These are phyloP conservation scores for Tetramorium bicarinatum DNA, from an alignment of 2,888 invertebrate species.

Conservation along the genomic window DNA sequence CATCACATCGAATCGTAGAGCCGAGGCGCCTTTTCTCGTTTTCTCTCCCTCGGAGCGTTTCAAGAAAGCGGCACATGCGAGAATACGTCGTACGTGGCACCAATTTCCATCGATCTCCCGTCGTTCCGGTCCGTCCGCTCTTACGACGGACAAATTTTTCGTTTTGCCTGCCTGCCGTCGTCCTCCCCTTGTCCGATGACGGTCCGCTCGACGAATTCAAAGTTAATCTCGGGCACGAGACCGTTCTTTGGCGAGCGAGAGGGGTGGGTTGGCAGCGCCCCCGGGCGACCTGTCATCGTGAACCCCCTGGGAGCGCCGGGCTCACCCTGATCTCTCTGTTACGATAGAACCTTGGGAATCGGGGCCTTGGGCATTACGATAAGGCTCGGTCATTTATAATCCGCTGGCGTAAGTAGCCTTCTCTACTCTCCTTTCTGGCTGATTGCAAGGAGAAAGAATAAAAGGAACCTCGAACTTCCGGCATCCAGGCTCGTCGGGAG, in stretches of 20 bases:
- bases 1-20: constrained; percentile 56
- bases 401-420: constrained; percentile 77
- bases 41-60: constrained; percentile 31
- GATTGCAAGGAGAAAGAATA: constrained; percentile 68
- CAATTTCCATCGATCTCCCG: constrained; percentile 78
- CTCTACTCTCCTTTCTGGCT: constrained; percentile 66
- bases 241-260: constrained; percentile 67
- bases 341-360: constrained; percentile 82
- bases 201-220: constrained; percentile 74
- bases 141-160: constrained; percentile 78
- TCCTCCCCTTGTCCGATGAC: constrained; percentile 52
- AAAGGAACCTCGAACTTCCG: constrained; percentile 71
- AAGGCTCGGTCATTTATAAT: constrained; percentile 85
- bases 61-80: constrained; percentile 36
- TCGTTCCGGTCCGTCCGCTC: constrained; percentile 74
- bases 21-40: constrained; percentile 45
- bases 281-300: constrained; percentile 82
- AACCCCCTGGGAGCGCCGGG: constrained; percentile 79
- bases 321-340: constrained; percentile 82
- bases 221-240: constrained; percentile 81
- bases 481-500: constrained; percentile 59
- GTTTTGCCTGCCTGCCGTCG: constrained; percentile 62
- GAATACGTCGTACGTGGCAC: constrained; percentile 58
- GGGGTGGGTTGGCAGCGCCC: constrained; percentile 66
- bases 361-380: constrained; percentile 80